Base-by-base conservation (phyloP, 2,888 invertebrate genomes). In the Drosophila melanosoma region DNA sequence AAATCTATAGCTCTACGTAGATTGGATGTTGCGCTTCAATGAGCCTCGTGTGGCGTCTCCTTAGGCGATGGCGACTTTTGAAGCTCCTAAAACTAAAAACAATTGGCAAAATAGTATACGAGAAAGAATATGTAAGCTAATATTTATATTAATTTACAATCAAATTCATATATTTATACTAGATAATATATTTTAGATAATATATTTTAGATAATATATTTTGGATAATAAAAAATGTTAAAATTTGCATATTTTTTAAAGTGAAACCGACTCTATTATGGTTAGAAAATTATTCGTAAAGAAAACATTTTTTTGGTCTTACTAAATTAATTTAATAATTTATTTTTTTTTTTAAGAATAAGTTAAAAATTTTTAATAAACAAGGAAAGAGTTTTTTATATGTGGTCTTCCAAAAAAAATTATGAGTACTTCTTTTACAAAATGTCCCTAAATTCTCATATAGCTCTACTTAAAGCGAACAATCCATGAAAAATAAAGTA, bases 1-100 rank as follows among this genome's bases (percentile, higher is more conserved):
- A 78, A 78, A 78, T 78, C 79, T 66, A 85, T 90, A 71, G 84
- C 71, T 62, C 48, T 62, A 72, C 79, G 85, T 89, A 86, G 81
- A 90, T 86, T 86, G 90, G 81, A 87, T 71, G 90, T 69, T 80
- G 76, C 74, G 85, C 87, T 84, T 79, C 89, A 84, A 67, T 90
- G 80, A 82, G 72, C 82, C 38, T 78, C 78, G 23, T 69, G 60
- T 61, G 69, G 15, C 42, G n/a, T 29, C 26, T 8, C 38, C 10
- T n/a, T 32, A 8, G 60, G 54, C 42, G 1, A 57, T 42, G 12
- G 7, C n/a, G 69, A 54, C 63, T 61, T 7, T 1, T n/a, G 20
- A 40, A 42, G 51, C 49, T 62, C n/a, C 78, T 78, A 11, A 52
- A 12, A 33, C 26, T 10, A 29, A 0, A 0, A 54, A 54, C 17